Conservation (phyloP, 2,797 vertebrate species). For the Onychomys torridus region DNA sequence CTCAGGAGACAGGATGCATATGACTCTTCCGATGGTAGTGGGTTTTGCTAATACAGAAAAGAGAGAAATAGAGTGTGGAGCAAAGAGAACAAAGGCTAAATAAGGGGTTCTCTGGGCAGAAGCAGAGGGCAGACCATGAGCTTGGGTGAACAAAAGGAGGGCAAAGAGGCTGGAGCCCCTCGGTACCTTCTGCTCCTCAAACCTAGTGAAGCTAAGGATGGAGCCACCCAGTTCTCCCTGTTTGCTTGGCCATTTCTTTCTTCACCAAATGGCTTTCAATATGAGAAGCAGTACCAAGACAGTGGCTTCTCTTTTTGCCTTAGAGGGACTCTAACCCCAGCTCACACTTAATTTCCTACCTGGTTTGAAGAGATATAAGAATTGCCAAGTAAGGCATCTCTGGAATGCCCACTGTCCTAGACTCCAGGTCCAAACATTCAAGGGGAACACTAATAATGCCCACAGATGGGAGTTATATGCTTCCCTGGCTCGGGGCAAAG, state of each 20-base stretch:
- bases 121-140: background rate
- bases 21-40: background rate
- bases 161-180: accelerated
- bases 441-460: background rate
- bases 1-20: background rate
- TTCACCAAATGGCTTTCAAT: background rate
- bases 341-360: background rate
- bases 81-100: background rate
- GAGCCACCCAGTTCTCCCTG: background rate
- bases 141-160: accelerated
- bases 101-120: background rate
- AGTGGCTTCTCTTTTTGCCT: background rate
- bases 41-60: background rate
- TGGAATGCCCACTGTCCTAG: background rate
- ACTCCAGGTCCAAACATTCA: background rate
- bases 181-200: background rate
- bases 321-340: background rate
- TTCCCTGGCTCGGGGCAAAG: constrained; percentile 14
- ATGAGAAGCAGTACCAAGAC: background rate
- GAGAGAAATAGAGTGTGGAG: background rate
- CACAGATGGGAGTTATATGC: background rate
- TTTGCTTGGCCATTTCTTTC: background rate
- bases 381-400: background rate
- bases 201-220: background rate
- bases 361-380: background rate